phyloP scores from a whole-genome alignment of 2,797 vertebrate species.

The Liasis olivaceus region DNA sequence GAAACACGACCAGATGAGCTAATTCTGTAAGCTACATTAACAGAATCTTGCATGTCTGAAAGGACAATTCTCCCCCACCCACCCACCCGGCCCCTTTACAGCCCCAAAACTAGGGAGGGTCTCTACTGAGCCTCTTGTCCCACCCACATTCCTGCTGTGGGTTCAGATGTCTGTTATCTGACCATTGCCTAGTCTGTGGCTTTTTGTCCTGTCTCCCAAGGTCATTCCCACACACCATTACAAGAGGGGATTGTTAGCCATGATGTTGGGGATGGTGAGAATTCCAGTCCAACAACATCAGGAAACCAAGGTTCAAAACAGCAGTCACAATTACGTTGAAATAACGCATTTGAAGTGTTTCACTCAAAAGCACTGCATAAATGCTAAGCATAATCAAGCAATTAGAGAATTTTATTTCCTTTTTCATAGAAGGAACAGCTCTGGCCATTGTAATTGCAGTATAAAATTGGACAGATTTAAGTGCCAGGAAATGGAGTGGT shows the following conservation, averaged over 20 bases:
- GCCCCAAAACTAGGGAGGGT: background rate
- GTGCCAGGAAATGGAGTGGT: slow-evolving; percentile 19
- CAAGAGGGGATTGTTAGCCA: background rate
- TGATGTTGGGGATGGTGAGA: background rate
- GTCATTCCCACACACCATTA: background rate
- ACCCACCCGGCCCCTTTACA: background rate
- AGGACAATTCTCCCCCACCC: background rate
- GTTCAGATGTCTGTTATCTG: background rate
- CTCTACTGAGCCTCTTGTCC: background rate
- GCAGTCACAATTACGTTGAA: background rate
- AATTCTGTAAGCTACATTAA: too few species aligned
- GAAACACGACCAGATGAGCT: too few species aligned
- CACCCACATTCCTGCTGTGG: background rate
- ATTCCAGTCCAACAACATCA: background rate
- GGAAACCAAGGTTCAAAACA: background rate
- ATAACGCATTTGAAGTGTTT: background rate
- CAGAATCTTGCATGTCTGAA: too few species aligned
- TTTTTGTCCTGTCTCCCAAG: background rate
- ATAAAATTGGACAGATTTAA: slow-evolving; percentile 21
- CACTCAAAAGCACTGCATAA: background rate
- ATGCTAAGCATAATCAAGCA: slow-evolving; percentile 3
- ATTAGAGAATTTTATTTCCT: background rate
- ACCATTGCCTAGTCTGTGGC: background rate
- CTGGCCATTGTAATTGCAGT: background rate
- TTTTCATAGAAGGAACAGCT: background rate